Evolutionary conservation across 2,888 invertebrate species (phyloP).

Genomic region (Cheilosia urbana): DNA sequence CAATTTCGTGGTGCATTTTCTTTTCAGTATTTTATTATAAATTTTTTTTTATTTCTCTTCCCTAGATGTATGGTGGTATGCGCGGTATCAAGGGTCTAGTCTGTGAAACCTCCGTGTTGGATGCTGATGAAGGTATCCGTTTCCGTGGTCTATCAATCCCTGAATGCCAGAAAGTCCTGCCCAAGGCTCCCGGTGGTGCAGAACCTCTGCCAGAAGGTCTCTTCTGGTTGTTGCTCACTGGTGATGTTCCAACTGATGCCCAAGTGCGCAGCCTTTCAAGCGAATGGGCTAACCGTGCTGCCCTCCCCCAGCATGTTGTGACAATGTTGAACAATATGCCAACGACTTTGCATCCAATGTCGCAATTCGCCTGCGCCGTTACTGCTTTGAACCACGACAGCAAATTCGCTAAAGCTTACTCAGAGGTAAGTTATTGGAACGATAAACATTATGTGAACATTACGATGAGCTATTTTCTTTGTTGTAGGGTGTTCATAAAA

Average conservation of each 20-base stretch:
- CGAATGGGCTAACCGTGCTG: conserved; percentile 90
- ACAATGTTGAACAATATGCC: conserved; percentile 93
- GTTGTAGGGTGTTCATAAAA: conserved; percentile 87
- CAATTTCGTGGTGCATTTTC: neutral
- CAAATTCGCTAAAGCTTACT: conserved; percentile 92
- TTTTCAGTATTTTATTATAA: neutral
- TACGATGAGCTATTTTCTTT: conserved; percentile 23
- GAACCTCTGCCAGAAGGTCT: conserved; percentile 97
- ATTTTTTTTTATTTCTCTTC: conserved; percentile 24
- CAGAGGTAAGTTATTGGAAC: conserved; percentile 79
- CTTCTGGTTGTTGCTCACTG: conserved; percentile 96
- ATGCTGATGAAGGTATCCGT: conserved; percentile 96
- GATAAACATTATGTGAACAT: conserved; percentile 16
- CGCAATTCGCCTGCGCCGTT: conserved; percentile 92
- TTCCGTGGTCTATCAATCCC: conserved; percentile 96
- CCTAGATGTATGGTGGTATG: conserved; percentile 94
- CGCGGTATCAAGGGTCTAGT: conserved; percentile 95
- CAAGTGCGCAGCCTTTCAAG: conserved; percentile 90
- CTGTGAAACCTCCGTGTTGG: conserved; percentile 96
- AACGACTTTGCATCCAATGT: conserved; percentile 92
- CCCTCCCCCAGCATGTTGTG: conserved; percentile 91
- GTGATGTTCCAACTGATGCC: conserved; percentile 92
- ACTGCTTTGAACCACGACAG: conserved; percentile 93
- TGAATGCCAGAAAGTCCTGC: conserved; percentile 94
- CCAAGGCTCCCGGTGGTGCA: conserved; percentile 90